A percentile compares a stretch with the other conserved stretches of the same genome.
These are phyloP conservation scores for Chionodraco myersi DNA, from an alignment of 2,113 vertebrate species.

Conservation along the genomic window DNA sequence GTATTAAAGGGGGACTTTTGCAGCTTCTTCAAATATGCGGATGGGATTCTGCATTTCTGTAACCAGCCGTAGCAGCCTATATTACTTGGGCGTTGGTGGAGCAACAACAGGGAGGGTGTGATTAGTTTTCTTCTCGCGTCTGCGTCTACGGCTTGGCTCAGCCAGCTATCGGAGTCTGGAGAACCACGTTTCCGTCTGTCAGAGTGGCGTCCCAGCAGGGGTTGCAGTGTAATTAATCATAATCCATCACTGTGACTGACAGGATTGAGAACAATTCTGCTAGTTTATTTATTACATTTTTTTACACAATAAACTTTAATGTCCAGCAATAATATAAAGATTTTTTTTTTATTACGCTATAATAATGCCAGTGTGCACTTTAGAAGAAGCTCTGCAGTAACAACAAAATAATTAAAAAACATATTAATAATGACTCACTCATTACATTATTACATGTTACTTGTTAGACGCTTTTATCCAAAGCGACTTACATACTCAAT, in stretches of 20 bases:
- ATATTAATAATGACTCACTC: background rate
- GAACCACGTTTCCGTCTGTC: slow-evolving; percentile 42
- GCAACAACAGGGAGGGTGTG: slow-evolving; percentile 12
- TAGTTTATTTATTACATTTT: too few relatives aligned
- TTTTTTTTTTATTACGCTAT: slow-evolving; percentile 22
- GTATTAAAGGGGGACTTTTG: slow-evolving; percentile 25
- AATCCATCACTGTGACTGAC: slow-evolving; percentile 63
- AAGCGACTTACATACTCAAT: too few relatives aligned
- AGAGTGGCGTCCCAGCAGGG: slow-evolving; percentile 55
- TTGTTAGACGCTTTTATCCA: too few relatives aligned
- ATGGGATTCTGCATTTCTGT: slow-evolving; percentile 11
- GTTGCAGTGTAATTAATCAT: slow-evolving; percentile 65
- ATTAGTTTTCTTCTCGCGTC: slow-evolving; percentile 42
- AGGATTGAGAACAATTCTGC: background rate
- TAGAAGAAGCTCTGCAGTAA: background rate
- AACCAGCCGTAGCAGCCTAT: slow-evolving; percentile 12
- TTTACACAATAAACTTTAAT: slow-evolving; percentile 34
- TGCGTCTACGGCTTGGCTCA: slow-evolving; percentile 37
- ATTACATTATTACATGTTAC: too few relatives aligned
- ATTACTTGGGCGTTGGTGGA: background rate
- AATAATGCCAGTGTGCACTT: background rate
- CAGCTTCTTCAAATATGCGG: slow-evolving; percentile 8
- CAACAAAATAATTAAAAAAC: background rate
- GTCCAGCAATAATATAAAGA: slow-evolving; percentile 34
- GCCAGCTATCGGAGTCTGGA: slow-evolving; percentile 24